Percentiles rank a stretch among this genome's conserved stretches.
These are phyloP conservation scores for Punctoribates punctum DNA, from an alignment of 2,888 invertebrate genomes.

Conservation along the genomic window DNA sequence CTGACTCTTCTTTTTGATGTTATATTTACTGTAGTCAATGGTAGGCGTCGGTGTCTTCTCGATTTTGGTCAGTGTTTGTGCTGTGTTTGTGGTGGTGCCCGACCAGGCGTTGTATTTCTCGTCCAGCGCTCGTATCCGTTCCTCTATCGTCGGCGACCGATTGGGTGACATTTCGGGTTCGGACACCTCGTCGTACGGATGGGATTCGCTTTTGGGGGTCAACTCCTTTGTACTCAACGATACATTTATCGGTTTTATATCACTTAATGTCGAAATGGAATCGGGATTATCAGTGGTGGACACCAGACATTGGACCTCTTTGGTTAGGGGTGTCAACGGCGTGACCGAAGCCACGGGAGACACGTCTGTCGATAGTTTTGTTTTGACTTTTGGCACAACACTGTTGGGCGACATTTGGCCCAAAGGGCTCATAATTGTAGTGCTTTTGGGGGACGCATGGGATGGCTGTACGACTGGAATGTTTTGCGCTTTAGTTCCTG, in stretches of 20 bases:
- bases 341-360: not conserved
- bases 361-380: not conserved
- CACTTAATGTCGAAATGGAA: slow-evolving; percentile 20
- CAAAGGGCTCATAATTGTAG: slow-evolving; percentile 44
- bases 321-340: not conserved
- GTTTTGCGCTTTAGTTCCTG: slow-evolving; percentile 12
- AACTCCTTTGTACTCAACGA: not conserved
- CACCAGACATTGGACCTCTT: slow-evolving; percentile 22
- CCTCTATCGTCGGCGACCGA: slow-evolving; percentile 66
- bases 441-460: slow-evolving; percentile 36
- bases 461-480: slow-evolving; percentile 30
- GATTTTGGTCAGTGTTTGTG: slow-evolving; percentile 46
- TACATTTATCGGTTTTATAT: slow-evolving; percentile 10
- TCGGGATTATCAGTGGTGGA: slow-evolving; percentile 32
- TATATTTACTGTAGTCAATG: slow-evolving; percentile 53
- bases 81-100: slow-evolving; percentile 54
- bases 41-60: slow-evolving; percentile 43
- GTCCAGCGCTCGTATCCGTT: slow-evolving; percentile 83
- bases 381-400: slow-evolving; percentile 43
- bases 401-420: slow-evolving; percentile 42
- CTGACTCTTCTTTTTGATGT: slow-evolving; percentile 51
- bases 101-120: slow-evolving; percentile 91
- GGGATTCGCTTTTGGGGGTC: not conserved
- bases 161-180: slow-evolving; percentile 42
- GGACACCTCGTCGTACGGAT: slow-evolving; percentile 36